Evolutionary conservation across 2,888 invertebrate species (phyloP).

Genomic region (Epinotia demarniana): DNA sequence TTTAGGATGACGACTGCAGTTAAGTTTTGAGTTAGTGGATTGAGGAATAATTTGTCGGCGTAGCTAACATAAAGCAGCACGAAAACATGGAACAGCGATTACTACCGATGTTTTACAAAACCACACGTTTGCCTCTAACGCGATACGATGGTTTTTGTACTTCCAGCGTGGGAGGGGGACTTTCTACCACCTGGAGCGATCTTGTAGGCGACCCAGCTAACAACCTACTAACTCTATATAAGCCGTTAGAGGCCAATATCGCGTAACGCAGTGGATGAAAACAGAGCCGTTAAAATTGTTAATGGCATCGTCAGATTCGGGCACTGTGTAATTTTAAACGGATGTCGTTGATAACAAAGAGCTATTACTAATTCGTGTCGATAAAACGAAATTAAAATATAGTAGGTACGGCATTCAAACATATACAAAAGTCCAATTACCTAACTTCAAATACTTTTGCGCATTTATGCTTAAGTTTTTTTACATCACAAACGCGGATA

Average conservation of each 20-base stretch:
- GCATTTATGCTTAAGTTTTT: too few species aligned
- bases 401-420: background rate
- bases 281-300: constrained; percentile 29
- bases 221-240: constrained; percentile 29
- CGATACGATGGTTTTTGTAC: constrained; percentile 48
- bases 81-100: background rate
- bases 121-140: constrained; percentile 19
- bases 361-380: background rate
- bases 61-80: background rate
- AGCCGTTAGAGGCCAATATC: constrained; percentile 38
- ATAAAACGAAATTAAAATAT: background rate
- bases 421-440: background rate
- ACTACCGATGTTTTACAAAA: constrained; percentile 1
- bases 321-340: constrained; percentile 9
- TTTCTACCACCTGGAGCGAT: constrained; percentile 77
- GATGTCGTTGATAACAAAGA: background rate
- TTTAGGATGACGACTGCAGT: background rate
- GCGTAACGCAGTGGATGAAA: constrained; percentile 34
- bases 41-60: background rate
- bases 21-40: background rate
- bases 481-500: too few species aligned
- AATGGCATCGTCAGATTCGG: constrained; percentile 22
- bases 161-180: constrained; percentile 75
- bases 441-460: too few species aligned
- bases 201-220: constrained; percentile 66